phyloP scores from a whole-genome alignment of 1,140 invertebrate species.

The Drepana arcuata region DNA sequence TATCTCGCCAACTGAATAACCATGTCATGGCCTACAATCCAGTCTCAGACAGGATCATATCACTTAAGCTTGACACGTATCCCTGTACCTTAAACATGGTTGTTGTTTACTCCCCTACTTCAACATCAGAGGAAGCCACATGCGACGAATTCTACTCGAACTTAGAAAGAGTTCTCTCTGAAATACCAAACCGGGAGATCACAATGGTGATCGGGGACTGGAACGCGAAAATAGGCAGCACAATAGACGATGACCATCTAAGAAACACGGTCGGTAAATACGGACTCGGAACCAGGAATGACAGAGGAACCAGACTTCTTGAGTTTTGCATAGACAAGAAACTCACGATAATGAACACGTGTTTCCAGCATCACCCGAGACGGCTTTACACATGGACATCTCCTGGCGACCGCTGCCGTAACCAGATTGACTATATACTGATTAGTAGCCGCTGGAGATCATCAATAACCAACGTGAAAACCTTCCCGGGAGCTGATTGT shows the following conservation, averaged over 20 bases:
- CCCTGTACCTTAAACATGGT: too few species aligned
- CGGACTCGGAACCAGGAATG: conserved; percentile 14
- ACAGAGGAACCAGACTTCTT: conserved; percentile 11
- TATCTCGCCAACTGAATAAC: too few species aligned
- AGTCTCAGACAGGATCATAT: too few species aligned
- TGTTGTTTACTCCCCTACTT: too few species aligned
- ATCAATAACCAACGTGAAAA: not conserved
- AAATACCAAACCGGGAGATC: not conserved
- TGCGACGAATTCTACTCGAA: too few species aligned
- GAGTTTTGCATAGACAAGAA: conserved; percentile 12
- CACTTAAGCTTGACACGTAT: too few species aligned
- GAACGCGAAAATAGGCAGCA: conserved; percentile 7
- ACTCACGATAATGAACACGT: conserved; percentile 10
- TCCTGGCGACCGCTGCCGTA: conserved; percentile 1
- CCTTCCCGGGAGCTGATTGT: conserved; percentile 1
- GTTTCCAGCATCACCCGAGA: conserved; percentile 15
- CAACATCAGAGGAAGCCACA: too few species aligned
- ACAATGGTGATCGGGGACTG: conserved; percentile 1
- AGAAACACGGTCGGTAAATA: conserved; percentile 11
- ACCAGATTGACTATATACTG: too few species aligned
- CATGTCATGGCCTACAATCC: too few species aligned
- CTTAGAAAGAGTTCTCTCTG: too few species aligned
- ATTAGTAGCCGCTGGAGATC: not conserved
- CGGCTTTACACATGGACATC: conserved; percentile 12
- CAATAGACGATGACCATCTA: conserved; percentile 8